These are phyloP conservation scores for Daktulosphaira vitifoliae DNA, from an alignment of 1,140 invertebrate genomes.

Conservation along the genomic window DNA sequence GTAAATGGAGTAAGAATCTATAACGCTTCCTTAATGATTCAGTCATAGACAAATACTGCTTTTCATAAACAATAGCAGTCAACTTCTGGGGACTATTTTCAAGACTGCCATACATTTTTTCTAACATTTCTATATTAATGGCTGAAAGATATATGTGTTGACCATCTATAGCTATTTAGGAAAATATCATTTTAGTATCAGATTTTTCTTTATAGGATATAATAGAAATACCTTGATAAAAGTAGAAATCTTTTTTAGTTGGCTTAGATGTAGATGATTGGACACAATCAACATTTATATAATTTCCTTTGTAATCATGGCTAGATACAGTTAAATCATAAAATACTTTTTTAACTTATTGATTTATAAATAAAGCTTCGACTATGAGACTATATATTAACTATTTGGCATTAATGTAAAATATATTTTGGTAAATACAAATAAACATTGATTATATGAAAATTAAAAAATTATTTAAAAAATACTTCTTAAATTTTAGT, in stretches of 20 bases:
- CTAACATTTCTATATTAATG: slow-evolving; percentile 82
- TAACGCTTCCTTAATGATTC: slow-evolving; percentile 67
- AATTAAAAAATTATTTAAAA: too few species aligned
- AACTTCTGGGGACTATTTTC: slow-evolving; percentile 68
- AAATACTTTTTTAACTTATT: too few species aligned
- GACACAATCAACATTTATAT: too few species aligned
- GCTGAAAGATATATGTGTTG: slow-evolving; percentile 88
- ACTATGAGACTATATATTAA: too few species aligned
- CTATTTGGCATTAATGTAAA: too few species aligned
- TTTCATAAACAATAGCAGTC: slow-evolving; percentile 65
- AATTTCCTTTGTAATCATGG: too few species aligned
- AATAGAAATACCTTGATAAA: slow-evolving; percentile 31
- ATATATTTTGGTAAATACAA: too few species aligned
- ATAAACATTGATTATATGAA: too few species aligned
- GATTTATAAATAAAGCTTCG: too few species aligned
- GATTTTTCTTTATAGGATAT: not conserved
- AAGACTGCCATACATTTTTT: slow-evolving; percentile 72
- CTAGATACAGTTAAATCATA: too few species aligned
- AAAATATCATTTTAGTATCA: slow-evolving; percentile 29
- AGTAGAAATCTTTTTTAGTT: slow-evolving; percentile 39
- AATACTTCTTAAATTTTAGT: too few species aligned
- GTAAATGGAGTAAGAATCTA: slow-evolving; percentile 78
- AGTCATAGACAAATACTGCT: slow-evolving; percentile 73
- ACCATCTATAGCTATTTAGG: slow-evolving; percentile 65
- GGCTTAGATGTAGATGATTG: slow-evolving; percentile 13